phyloP scores from a whole-genome alignment of 1,140 invertebrate genomes.

The Trichonephila inaurata region DNA sequence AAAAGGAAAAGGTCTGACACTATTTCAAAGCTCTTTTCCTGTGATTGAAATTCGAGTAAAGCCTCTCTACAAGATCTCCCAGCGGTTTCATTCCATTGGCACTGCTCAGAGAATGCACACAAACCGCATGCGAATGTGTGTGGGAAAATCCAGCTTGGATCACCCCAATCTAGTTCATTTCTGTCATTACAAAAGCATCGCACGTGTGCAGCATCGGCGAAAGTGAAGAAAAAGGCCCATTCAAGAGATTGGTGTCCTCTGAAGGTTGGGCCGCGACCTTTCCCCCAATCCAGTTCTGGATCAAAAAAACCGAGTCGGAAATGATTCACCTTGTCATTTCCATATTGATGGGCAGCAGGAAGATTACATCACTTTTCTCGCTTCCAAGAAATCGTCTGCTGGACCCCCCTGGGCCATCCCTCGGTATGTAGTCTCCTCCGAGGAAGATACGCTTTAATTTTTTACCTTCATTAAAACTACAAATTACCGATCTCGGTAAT shows the following conservation, averaged over 20 bases:
- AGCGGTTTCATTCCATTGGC: neutral
- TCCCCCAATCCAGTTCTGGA: constrained; percentile 24
- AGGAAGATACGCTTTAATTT: neutral
- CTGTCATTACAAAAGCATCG: neutral
- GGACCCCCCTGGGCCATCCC: neutral
- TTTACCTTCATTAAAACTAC: constrained; percentile 44
- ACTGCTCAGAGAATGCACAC: neutral
- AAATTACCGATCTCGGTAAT: neutral
- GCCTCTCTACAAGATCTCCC: neutral
- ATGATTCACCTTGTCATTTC: constrained; percentile 35
- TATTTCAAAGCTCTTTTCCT: too few species aligned
- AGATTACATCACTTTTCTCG: constrained; percentile 29
- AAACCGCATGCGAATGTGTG: neutral
- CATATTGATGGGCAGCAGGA: neutral
- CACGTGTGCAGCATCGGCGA: neutral
- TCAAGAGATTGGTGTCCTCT: constrained; percentile 16
- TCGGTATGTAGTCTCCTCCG: neutral
- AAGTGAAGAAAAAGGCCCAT: neutral
- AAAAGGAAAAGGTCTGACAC: too few species aligned
- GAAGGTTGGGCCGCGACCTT: constrained; percentile 24
- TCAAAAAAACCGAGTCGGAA: constrained; percentile 10
- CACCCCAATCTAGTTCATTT: constrained; percentile 19
- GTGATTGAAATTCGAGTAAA: too few species aligned
- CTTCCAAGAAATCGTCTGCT: constrained; percentile 22
- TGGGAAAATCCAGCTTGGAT: neutral